These are phyloP conservation scores for Folsomia candida DNA, from an alignment of 2,888 invertebrate genomes.

Conservation along the genomic window DNA sequence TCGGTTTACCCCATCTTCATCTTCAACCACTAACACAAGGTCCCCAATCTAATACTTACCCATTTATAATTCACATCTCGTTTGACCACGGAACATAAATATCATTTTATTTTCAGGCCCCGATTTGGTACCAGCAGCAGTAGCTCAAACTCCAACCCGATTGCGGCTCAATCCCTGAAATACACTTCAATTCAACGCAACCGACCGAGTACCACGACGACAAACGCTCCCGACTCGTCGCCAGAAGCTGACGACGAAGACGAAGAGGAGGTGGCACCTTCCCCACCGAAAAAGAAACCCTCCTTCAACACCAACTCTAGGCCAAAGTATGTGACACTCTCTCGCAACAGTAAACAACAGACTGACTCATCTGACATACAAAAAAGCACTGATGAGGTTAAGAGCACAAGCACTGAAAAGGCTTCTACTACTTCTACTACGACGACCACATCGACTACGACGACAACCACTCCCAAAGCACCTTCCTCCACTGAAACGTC, in stretches of 20 bases:
- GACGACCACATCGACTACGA: not conserved
- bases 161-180: conserved; percentile 26
- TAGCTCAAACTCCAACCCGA: conserved; percentile 18
- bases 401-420: not conserved
- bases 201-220: conserved; percentile 25
- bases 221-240: conserved; percentile 22
- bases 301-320: conserved; percentile 42
- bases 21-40: conserved; percentile 10
- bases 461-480: conserved; percentile 16
- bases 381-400: not conserved
- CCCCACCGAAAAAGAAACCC: conserved; percentile 20
- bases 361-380: not conserved
- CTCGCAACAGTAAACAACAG: conserved; percentile 43
- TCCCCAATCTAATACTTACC: not conserved
- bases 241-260: conserved; percentile 33
- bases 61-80: not conserved
- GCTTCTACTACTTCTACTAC: conserved; percentile 11
- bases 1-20: conserved; percentile 39
- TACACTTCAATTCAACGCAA: conserved; percentile 48
- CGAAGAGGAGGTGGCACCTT: conserved; percentile 23
- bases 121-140: conserved; percentile 3
- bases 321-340: conserved; percentile 52
- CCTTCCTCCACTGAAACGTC: conserved; percentile 50
- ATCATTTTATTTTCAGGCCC: not conserved
- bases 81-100: not conserved